Base-by-base conservation (phyloP, 2,888 invertebrate genomes). In the Stenotaenia linearis region DNA sequence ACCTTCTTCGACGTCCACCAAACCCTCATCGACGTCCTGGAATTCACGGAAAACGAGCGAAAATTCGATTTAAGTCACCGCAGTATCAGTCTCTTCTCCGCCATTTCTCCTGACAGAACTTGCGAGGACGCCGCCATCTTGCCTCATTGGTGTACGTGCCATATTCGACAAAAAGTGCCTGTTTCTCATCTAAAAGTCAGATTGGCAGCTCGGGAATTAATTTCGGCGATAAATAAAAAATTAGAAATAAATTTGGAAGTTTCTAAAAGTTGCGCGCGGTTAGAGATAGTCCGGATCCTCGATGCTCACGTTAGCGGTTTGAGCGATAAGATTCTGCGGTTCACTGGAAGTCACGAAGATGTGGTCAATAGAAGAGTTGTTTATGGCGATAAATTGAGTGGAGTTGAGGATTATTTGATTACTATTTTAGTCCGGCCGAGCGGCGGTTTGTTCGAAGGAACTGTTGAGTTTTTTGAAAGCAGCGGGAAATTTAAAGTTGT, bases 141-240 rank as follows among this genome's bases (percentile, higher is more conserved):
- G 0, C 90, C 91, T 28, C 93, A 95, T 85, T 97, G 93, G 92
- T 97, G 97, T 85, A 93, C 94, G 25, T 97, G 97, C 83, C 92
- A 94, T n/a, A n/a, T n/a, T n/a, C 84, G 89, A 89, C 80, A 90
- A 90, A 78, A 87, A 87, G 77, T 89, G 89, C 82, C 84, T 93
- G 18, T 84, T 88, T 0, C 86, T 87, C 0, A 88, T 89, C 37
- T n/a, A n/a, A n/a, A n/a, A n/a, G n/a, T n/a, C n/a, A n/a, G n/a
- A n/a, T n/a, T n/a, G n/a, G 89, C 90, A 82, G 83, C 85, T 0
- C 85, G 86, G 82, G 84, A 93, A 18, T 84, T 88, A 0, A 86
- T 87, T 0, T 88, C 89, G 32, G 89, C 91, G 10, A 37, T 37
- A 6, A 91, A 92, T 0, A 84, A 87, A 6, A 87, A 90, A 61